A percentile compares a stretch with the other conserved stretches of the same genome.
Conservation (phyloP, 2,797 vertebrate genomes). For the Cottoperca gobio region DNA sequence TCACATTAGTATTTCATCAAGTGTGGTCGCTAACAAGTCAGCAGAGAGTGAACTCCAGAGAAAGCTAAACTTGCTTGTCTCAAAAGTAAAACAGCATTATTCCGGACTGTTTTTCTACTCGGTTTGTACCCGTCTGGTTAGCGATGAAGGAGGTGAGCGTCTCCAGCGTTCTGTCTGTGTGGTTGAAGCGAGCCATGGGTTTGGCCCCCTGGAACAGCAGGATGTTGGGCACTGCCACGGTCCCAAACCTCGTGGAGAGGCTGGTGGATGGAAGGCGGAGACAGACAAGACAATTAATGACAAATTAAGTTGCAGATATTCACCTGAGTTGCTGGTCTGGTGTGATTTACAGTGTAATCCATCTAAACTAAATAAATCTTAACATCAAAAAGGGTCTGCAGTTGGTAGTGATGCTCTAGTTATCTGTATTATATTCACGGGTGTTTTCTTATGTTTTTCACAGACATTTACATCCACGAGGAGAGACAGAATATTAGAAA, state of each 20-base stretch:
- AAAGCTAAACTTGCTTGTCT: background rate
- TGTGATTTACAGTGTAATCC: background rate
- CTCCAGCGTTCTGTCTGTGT: conserved; percentile 93
- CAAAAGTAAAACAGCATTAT: background rate
- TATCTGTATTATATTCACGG: conserved; percentile 3
- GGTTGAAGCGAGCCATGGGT: conserved; percentile 98
- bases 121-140: conserved; percentile 93
- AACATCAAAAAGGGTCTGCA: background rate
- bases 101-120: background rate
- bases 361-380: background rate
- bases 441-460: background rate
- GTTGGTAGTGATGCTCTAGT: background rate
- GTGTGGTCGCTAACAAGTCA: background rate
- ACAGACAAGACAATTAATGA: background rate
- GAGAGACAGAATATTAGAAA: background rate
- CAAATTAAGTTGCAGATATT: conserved; percentile 11
- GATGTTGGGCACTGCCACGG: conserved; percentile 97
- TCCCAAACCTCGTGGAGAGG: conserved; percentile 97
- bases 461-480: background rate
- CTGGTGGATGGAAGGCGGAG: conserved; percentile 75
- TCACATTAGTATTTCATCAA: background rate
- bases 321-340: background rate
- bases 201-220: conserved; percentile 98
- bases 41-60: background rate
- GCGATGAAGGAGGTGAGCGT: conserved; percentile 92